phyloP scores from a whole-genome alignment of 2,113 vertebrate genomes.

The Lophochroa leadbeateri region DNA sequence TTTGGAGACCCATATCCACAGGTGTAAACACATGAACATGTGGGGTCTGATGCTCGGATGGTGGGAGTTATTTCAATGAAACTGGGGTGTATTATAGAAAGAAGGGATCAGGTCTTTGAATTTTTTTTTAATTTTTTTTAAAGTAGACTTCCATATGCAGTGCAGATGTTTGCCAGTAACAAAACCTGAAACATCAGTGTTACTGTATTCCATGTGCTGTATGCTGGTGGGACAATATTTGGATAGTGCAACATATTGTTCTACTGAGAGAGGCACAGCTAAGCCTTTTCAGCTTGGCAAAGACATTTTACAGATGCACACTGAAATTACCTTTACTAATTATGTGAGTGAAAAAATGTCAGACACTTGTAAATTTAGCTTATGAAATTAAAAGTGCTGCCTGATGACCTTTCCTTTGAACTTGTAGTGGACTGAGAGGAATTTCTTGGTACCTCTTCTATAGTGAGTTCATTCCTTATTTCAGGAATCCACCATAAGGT shows the following conservation, averaged over 20 bases:
- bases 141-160: not conserved
- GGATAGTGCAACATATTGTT: not conserved
- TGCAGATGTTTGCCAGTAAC: not conserved
- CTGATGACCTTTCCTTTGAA: not conserved
- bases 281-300: not conserved
- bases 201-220: not conserved
- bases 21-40: not conserved
- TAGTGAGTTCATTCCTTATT: not conserved
- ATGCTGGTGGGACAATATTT: not conserved
- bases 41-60: not conserved
- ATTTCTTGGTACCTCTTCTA: not conserved
- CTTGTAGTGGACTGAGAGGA: not conserved
- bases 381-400: not conserved
- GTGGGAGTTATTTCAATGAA: not conserved
- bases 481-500: not conserved
- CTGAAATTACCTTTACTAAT: not conserved
- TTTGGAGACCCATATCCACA: not conserved
- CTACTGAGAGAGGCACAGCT: not conserved
- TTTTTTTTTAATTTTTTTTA: fast-evolving
- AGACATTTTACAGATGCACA: not conserved
- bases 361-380: not conserved
- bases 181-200: not conserved
- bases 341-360: not conserved
- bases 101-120: not conserved
- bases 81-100: not conserved